Base-by-base conservation (phyloP, 1,140 invertebrate genomes). In the Dreissena polymorpha region DNA sequence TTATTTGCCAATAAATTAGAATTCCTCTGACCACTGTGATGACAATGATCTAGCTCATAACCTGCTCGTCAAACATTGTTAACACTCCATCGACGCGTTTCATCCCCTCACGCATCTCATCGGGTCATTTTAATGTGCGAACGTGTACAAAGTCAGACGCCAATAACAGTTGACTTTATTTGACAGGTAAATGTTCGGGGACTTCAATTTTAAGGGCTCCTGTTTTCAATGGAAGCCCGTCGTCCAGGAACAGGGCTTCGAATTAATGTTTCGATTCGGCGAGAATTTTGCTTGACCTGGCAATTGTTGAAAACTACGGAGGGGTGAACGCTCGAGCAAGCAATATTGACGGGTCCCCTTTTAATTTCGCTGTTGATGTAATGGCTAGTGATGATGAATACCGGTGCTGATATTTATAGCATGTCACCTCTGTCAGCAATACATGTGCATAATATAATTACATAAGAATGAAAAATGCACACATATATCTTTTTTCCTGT, bases 111-210 rank as follows among this genome's bases (percentile, higher is more conserved):
- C 18, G 50, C 18, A 60, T 75, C 73, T 75, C 25, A 23, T 39
- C 18, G 12, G 63, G 49, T 60, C 63, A 75, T 29, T 75, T 75
- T 64, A 75, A 55, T 75, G 73, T 75, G 73, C 39, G 73, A 75
- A 75, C 73, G 39, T 75, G 73, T 60, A 75, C 63, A 65, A 55
- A 75, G 57, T 60, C 57, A 60, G 21, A 39, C 25, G 18, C 12
- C 73, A 39, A 75, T 64, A 29, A 75, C 25, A 0, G 16, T 49
- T 60, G 63, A 75, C 55, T 75, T 75, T 75, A 65, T 65, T 75
- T 75, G 73, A 75, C 73, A 75, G 63, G n/a, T 50, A 29, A 60
- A 75, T 60, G 16, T 60, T 60, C 2, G 21, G 57, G 57, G 57
- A 2, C 57, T 23, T 60, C 21, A 23, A 12, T 60, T 60, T 2